Evolutionary conservation across 2,888 invertebrate genomes (phyloP), one percentile per base, ranked within the genome.

Genomic region (Tyria jacobaeae): DNA sequence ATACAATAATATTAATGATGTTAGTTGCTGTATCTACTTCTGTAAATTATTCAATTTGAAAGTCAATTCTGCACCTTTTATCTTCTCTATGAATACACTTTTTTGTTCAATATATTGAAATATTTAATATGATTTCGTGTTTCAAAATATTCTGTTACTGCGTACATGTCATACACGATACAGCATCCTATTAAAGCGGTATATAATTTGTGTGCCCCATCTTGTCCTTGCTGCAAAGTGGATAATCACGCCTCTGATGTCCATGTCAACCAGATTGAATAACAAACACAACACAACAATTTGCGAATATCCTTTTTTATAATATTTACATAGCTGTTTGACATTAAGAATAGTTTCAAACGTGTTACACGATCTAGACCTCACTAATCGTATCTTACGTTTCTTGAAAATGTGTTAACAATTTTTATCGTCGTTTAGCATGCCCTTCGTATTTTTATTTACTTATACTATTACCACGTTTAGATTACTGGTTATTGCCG

Each of bases 161-260:
- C 31, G 9, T 24, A 31, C 24, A 58, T 51, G 2, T 24, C 44
- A 21, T n/a, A n/a, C 47, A 56, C 10, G n/a, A 49, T 44, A 27
- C 52, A 51, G 51, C 53, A 57, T 62, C 34, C 41, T 44, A 44
- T 66, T 57, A 64, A 68, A 68, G 70, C 75, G 76, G 80, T 76
- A 75, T 82, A 79, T 83, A 84, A 83, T 85, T 82, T 83, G 82
- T 83, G 82, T 66, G 48, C 62, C 64, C 77, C 74, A 68, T 71
- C 78, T 71, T 81, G 90, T 87, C 92, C 90, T 92, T 87, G 91
- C 69, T 62, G 79, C 80, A 88, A 92, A 93, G 87, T 93, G 91
- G 88, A 91, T 92, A 91, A 93, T 92, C 93, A 92, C 92, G 91
- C 80, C 61, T 73, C 81, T 74, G 71, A 83, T 79, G 83, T 83